Percentiles rank a stretch among this genome's conserved stretches.
Conservation (phyloP, 1,140 invertebrate genomes). For the Leptinotarsa undecemlineata region DNA sequence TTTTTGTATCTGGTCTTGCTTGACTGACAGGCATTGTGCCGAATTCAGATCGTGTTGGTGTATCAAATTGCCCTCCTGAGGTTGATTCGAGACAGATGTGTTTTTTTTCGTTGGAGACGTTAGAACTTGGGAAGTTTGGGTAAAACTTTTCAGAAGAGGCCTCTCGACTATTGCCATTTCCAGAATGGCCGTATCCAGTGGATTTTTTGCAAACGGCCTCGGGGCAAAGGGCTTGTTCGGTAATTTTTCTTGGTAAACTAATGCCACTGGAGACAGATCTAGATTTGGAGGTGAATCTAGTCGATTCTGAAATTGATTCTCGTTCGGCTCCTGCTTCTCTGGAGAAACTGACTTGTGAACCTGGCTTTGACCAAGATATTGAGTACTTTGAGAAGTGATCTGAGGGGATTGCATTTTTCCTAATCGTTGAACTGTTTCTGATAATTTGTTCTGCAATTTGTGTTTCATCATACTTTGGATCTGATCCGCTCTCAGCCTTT, state of each 20-base stretch:
- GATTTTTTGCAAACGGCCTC: too few species aligned
- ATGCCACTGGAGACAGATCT: background rate
- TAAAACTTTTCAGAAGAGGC: too few species aligned
- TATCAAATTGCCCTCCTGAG: too few species aligned
- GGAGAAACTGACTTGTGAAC: background rate
- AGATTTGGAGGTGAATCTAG: background rate
- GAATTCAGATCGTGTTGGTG: background rate
- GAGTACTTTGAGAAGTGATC: background rate
- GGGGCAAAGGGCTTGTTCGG: too few species aligned
- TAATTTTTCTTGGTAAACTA: too few species aligned
- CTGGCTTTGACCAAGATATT: background rate
- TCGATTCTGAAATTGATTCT: background rate
- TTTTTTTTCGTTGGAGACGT: too few species aligned
- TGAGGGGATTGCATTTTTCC: background rate
- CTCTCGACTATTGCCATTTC: too few species aligned
- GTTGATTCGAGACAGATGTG: too few species aligned
- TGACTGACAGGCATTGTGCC: background rate
- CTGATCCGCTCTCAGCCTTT: background rate
- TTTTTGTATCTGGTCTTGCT: conserved; percentile 13
- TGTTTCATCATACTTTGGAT: background rate
- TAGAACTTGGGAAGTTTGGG: too few species aligned
- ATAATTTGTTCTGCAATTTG: background rate
- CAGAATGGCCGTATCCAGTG: too few species aligned
- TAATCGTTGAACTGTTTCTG: background rate
- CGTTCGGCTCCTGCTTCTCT: background rate